Evolutionary conservation across 2,113 vertebrate species (phyloP).

Genomic region (Setophaga petechia): DNA sequence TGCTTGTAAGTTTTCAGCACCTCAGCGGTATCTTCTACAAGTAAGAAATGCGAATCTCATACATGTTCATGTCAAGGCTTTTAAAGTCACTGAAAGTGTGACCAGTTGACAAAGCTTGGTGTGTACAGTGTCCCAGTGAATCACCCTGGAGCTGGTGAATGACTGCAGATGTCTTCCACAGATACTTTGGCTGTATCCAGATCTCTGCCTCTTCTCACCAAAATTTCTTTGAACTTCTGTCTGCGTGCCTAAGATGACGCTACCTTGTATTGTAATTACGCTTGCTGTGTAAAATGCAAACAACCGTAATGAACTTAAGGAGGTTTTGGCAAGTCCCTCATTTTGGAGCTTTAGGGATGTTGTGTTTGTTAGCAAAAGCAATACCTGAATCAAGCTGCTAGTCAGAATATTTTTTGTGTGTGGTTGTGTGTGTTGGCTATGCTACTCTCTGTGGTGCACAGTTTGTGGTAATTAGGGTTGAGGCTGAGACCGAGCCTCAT

Average conservation of each 20-base stretch:
- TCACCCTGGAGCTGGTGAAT: background rate
- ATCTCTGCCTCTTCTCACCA: background rate
- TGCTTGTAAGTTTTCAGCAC: background rate
- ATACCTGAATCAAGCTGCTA: background rate
- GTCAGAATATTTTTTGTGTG: background rate
- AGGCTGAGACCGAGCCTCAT: accelerated
- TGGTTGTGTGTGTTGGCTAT: background rate
- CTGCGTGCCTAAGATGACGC: accelerated
- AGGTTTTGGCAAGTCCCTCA: background rate
- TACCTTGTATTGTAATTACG: accelerated
- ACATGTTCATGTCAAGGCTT: background rate
- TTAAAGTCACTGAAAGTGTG: background rate
- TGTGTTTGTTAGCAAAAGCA: background rate
- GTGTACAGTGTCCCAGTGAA: background rate
- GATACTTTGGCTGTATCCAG: background rate
- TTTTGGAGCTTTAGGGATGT: background rate
- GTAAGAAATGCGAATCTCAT: background rate
- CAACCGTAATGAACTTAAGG: background rate
- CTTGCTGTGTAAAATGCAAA: background rate
- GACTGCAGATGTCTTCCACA: background rate
- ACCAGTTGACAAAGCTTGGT: background rate
- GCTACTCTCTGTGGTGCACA: background rate
- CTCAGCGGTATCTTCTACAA: background rate
- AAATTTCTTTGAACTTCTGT: background rate
- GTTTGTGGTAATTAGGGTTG: background rate